A percentile compares a stretch with the other conserved stretches of the same genome.
phyloP scores from a whole-genome alignment of 2,113 vertebrate species.

The pig (Sus scrofa) region T2T-Sscrofa CM000818.6:69434501-69435000 shows the following conservation, averaged over 20 bases:
- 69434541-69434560: not conserved
- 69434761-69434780: not conserved
- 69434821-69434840: not conserved
- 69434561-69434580: conserved; percentile 25
- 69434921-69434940: not conserved
- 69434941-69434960: not conserved
- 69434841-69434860: not conserved
- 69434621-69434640: not conserved
- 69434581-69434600: not conserved
- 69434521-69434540: not conserved
- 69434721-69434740: not conserved
- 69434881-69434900: not conserved
- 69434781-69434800: not conserved
- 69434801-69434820: not conserved
- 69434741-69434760: not conserved
- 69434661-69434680: conserved; percentile 37
- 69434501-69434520: not conserved
- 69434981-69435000: not conserved
- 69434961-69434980: not conserved
- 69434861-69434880: not conserved
- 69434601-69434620: not conserved
- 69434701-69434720: not conserved
- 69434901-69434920: not conserved
- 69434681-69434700: not conserved
- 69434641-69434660: not conserved